A percentile compares a stretch with the other conserved stretches of the same genome.
These are phyloP conservation scores for Myotis daubentonii DNA, from an alignment of 2,797 vertebrate species.

Conservation along the genomic window DNA sequence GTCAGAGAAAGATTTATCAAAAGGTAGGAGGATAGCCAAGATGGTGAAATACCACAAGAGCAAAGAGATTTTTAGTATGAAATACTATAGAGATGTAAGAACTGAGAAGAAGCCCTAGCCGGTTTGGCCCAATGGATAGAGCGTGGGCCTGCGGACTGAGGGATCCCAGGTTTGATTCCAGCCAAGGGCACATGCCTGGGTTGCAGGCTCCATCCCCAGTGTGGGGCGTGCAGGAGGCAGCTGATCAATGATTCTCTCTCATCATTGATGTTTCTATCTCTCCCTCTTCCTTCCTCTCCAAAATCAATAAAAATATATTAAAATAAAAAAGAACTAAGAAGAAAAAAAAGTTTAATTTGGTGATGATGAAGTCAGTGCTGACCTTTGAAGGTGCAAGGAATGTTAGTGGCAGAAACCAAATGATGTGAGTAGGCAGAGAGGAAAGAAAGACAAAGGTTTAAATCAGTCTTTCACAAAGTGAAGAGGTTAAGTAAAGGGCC, in stretches of 20 bases:
- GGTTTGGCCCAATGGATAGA: too few species aligned
- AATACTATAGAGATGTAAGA: background rate
- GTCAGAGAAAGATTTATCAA: constrained; percentile 21
- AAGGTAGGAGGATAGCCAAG: background rate
- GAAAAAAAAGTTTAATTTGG: background rate
- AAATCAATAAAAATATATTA: too few species aligned
- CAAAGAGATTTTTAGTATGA: constrained; percentile 10
- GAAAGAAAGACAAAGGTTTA: constrained; percentile 28
- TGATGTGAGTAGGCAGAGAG: background rate
- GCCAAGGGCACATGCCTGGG: too few species aligned
- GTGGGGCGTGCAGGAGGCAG: too few species aligned
- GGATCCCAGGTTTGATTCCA: too few species aligned
- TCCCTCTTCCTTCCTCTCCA: too few species aligned
- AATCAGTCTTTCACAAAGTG: background rate
- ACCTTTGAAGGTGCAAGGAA: constrained; percentile 1
- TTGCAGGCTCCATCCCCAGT: too few species aligned
- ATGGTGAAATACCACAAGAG: background rate
- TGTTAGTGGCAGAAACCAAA: constrained; percentile 26
- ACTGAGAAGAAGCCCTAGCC: background rate
- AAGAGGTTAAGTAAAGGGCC: constrained; percentile 12
- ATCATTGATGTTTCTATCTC: too few species aligned
- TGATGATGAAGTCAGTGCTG: background rate
- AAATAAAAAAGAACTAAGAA: background rate
- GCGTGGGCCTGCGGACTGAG: too few species aligned
- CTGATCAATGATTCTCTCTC: too few species aligned